These are phyloP conservation scores for Canis aureus DNA, from an alignment of 2,113 vertebrate genomes.

Conservation along the genomic window DNA sequence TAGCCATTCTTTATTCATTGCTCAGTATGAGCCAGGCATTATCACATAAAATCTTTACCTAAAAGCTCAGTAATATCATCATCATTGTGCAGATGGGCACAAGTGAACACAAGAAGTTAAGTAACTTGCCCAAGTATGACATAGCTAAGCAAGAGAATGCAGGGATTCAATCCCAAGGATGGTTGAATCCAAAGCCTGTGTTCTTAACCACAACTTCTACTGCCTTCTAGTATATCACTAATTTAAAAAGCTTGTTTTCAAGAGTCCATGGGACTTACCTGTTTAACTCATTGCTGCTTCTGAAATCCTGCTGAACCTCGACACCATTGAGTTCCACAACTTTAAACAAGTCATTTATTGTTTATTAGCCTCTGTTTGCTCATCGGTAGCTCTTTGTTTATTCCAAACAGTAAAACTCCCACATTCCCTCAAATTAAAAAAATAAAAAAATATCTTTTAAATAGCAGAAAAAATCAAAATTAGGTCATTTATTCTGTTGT, in stretches of 20 bases:
- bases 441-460: neutral
- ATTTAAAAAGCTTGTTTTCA: neutral
- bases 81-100: neutral
- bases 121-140: neutral
- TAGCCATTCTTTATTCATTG: neutral
- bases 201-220: neutral
- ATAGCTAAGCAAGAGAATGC: neutral
- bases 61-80: neutral
- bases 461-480: neutral
- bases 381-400: neutral
- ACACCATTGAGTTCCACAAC: neutral
- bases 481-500: neutral
- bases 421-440: neutral
- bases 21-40: neutral
- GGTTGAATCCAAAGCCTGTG: neutral
- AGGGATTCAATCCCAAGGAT: neutral
- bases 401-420: constrained; percentile 23
- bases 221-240: neutral
- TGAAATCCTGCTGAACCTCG: neutral
- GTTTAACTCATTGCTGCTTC: neutral
- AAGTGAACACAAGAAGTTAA: neutral
- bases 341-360: neutral
- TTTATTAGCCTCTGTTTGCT: neutral
- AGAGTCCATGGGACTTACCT: neutral
- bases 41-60: neutral